A percentile compares a stretch with the other conserved stretches of the same genome.
These are phyloP conservation scores for Seriola quinqueradiata DNA, from an alignment of 2,113 vertebrate genomes.

Conservation along the genomic window DNA sequence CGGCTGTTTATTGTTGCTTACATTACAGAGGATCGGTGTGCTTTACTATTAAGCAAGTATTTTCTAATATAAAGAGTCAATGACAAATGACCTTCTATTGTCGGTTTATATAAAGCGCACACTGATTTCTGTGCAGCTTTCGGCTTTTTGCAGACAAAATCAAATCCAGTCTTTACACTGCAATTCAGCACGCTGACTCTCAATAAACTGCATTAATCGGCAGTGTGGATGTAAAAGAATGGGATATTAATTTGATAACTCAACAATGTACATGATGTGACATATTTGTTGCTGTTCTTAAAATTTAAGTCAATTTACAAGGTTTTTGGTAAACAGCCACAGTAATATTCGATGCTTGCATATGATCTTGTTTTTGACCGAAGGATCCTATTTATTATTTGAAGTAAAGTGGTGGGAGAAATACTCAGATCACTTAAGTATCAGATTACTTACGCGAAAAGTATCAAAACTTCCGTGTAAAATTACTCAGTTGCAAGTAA, in stretches of 20 bases:
- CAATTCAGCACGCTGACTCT: background rate
- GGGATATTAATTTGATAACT: background rate
- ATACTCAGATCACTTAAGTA: background rate
- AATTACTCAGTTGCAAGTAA: background rate
- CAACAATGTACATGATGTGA: background rate
- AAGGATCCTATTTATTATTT: too few species aligned
- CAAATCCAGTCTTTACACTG: background rate
- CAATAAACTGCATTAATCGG: background rate
- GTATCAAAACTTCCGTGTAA: background rate
- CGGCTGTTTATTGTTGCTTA: slow-evolving; percentile 54
- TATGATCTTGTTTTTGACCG: background rate
- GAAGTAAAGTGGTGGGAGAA: background rate
- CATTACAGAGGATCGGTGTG: slow-evolving; percentile 28
- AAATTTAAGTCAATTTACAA: background rate
- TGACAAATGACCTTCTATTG: background rate
- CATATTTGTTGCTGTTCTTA: background rate
- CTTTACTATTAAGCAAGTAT: background rate
- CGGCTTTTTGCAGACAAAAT: background rate
- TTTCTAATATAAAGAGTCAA: slow-evolving; percentile 7
- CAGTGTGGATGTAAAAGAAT: background rate
- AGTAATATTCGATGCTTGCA: background rate
- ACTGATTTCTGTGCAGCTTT: background rate
- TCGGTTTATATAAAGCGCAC: background rate
- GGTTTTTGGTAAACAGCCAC: background rate
- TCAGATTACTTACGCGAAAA: background rate